Conservation (phyloP, 2,888 invertebrate species). For the Scaptomyza cyrtandrae region DNA sequence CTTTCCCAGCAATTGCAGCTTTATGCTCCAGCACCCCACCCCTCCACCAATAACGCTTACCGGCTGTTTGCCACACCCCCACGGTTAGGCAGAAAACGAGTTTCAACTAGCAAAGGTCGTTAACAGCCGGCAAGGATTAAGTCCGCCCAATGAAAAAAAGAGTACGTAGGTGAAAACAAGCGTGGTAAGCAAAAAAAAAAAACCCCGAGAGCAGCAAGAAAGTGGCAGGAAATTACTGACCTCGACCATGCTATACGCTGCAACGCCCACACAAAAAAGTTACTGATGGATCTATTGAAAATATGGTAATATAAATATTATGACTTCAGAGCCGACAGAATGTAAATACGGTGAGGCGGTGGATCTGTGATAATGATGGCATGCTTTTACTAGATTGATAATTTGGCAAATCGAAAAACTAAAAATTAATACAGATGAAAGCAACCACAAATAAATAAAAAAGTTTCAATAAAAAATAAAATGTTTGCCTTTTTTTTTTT, state of each 20-base stretch:
- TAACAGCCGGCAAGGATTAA: conserved; percentile 75
- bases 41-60: conserved; percentile 5
- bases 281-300: conserved; percentile 25
- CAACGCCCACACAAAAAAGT: conserved; percentile 25
- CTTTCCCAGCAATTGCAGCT: conserved; percentile 65
- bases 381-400: not conserved
- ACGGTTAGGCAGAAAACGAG: conserved; percentile 56
- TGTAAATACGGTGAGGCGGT: not conserved
- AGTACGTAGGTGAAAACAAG: conserved; percentile 64
- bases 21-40: conserved; percentile 24
- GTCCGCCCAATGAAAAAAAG: conserved; percentile 42
- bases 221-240: conserved; percentile 53
- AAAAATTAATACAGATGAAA: not conserved
- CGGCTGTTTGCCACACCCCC: conserved; percentile 32
- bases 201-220: conserved; percentile 32
- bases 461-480: not conserved
- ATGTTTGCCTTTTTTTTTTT: not conserved
- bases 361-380: not conserved
- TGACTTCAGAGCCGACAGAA: conserved; percentile 2
- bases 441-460: not conserved
- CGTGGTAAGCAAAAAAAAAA: conserved; percentile 34
- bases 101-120: conserved; percentile 72
- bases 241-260: conserved; percentile 73
- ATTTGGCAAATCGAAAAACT: not conserved
- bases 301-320: conserved; percentile 53